Evolutionary conservation across 2,113 vertebrate genomes (phyloP).

Genomic region (Apeltes quadracus): DNA sequence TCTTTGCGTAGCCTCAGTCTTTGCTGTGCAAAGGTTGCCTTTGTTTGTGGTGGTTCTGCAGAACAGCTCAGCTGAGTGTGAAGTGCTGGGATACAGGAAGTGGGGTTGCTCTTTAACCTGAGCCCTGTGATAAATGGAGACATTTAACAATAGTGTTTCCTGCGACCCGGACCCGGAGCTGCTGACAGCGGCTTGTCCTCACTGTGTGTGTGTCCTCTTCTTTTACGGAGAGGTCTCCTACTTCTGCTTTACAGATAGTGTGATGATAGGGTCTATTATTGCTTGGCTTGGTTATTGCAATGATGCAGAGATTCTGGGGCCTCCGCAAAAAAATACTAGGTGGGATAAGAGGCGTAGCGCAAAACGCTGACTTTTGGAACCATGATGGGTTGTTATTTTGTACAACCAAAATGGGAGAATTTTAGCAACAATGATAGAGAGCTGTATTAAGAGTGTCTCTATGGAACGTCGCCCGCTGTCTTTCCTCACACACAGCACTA

Average conservation of each 20-base stretch:
- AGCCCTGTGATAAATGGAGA: slow-evolving; percentile 90
- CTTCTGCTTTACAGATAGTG: slow-evolving; percentile 36
- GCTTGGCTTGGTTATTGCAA: slow-evolving; percentile 17
- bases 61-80: slow-evolving; percentile 82
- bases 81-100: slow-evolving; percentile 83
- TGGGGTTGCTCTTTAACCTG: slow-evolving; percentile 87
- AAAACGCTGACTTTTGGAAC: neutral
- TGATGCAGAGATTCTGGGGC: slow-evolving; percentile 20
- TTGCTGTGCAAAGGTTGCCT: slow-evolving; percentile 79
- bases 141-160: slow-evolving; percentile 96
- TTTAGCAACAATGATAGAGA: slow-evolving; percentile 5
- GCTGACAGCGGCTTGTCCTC: slow-evolving; percentile 84
- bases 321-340: neutral
- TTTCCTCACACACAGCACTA: slow-evolving; percentile 1
- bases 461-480: neutral
- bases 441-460: neutral
- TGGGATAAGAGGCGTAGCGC: neutral
- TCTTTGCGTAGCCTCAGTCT: slow-evolving; percentile 59
- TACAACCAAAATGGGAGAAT: slow-evolving; percentile 6
- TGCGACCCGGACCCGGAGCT: slow-evolving; percentile 77
- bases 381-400: neutral
- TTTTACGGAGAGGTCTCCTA: slow-evolving; percentile 43
- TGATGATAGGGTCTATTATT: slow-evolving; percentile 16
- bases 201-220: slow-evolving; percentile 65
- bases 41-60: slow-evolving; percentile 80